These are phyloP conservation scores for Porites australiensis DNA, from an alignment of 64 coral and sea anemone genomes.

Conservation along the genomic window DNA sequence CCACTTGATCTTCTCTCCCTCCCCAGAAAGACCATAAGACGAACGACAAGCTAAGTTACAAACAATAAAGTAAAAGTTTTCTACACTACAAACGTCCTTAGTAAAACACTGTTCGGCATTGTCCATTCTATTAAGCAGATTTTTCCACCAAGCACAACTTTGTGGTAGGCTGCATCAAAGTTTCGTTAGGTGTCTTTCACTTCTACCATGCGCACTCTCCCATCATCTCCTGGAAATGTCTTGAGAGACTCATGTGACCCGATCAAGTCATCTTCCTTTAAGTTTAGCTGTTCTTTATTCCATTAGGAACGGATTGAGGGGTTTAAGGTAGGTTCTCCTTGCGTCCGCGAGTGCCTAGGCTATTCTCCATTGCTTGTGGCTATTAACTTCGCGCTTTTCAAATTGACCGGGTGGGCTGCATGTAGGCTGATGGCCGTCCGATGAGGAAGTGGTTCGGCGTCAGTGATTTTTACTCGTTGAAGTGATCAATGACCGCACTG, in stretches of 20 bases:
- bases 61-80: not conserved
- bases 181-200: slow-evolving; percentile 37
- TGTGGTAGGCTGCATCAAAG: not conserved
- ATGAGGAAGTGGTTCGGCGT: slow-evolving; percentile 54
- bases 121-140: not conserved
- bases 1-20: not conserved
- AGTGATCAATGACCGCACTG: not conserved
- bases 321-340: slow-evolving; percentile 54
- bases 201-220: slow-evolving; percentile 3
- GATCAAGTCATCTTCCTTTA: slow-evolving; percentile 35
- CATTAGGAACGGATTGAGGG: slow-evolving; percentile 3
- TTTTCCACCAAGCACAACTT: slow-evolving; percentile 44
- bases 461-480: slow-evolving; percentile 33
- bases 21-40: not conserved
- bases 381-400: slow-evolving; percentile 10
- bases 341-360: not conserved
- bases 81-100: not conserved
- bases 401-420: slow-evolving; percentile 30
- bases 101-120: not conserved
- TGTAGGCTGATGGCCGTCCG: slow-evolving; percentile 10
- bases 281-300: slow-evolving; percentile 26
- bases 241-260: not conserved
- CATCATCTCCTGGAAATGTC: not conserved
- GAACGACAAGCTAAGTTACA: not conserved
- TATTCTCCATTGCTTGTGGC: slow-evolving; percentile 25